Percentiles rank a stretch among this genome's conserved stretches.
Evolutionary conservation across 2,888 invertebrate genomes (phyloP).

Genomic region (Caradrina kadenii): DNA sequence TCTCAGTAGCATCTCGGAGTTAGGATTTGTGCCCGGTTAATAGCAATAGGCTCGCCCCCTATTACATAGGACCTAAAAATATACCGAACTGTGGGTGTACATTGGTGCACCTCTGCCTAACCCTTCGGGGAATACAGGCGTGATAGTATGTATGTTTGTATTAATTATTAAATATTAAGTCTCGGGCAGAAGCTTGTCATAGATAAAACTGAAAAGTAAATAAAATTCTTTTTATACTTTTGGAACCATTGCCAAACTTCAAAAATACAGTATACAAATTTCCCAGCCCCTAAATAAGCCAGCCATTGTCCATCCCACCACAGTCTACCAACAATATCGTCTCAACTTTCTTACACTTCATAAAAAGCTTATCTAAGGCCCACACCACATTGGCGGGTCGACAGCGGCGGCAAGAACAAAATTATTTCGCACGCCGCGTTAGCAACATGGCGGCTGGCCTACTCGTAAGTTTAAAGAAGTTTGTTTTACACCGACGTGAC

Average conservation of each 20-base stretch:
- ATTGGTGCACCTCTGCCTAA: too few relatives aligned
- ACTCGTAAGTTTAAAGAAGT: conserved; percentile 46
- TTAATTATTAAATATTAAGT: too few relatives aligned
- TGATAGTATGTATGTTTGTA: too few relatives aligned
- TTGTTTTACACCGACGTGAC: conserved; percentile 51
- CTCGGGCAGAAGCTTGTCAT: too few relatives aligned
- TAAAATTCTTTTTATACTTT: background rate
- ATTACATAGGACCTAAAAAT: too few relatives aligned
- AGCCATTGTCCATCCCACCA: conserved; percentile 11
- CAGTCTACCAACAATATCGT: conserved; percentile 23
- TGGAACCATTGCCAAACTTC: background rate
- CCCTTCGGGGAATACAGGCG: too few relatives aligned
- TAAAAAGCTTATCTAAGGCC: conserved; percentile 48
- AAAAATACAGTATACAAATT: conserved; percentile 17
- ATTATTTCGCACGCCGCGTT: conserved; percentile 42
- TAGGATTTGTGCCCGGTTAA: too few relatives aligned
- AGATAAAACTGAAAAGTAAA: background rate
- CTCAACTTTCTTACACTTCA: conserved; percentile 35
- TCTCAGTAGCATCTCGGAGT: too few relatives aligned
- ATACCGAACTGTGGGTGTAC: too few relatives aligned
- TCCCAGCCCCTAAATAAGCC: conserved; percentile 13
- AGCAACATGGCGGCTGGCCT: conserved; percentile 28
- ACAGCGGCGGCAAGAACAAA: conserved; percentile 17
- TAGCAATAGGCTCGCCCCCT: too few relatives aligned
- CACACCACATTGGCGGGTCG: conserved; percentile 9